Percentiles rank a stretch among this genome's conserved stretches.
phyloP scores from a whole-genome alignment of 2,113 vertebrate genomes.

The Lycaon pictus region DNA sequence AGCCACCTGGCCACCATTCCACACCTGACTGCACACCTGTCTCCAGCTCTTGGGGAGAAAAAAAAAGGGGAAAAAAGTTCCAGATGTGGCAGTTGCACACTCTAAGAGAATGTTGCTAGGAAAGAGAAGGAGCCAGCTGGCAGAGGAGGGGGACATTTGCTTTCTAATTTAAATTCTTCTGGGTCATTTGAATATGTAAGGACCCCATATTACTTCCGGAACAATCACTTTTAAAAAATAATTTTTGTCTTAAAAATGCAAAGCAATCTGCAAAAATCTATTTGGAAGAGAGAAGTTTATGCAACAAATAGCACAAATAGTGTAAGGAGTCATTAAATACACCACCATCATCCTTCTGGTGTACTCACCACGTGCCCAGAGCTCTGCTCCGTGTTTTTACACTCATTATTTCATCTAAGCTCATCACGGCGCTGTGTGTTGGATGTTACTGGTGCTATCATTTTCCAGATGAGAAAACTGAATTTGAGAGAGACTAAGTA shows the following conservation, averaged over 20 bases:
- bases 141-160: not conserved
- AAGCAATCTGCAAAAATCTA: not conserved
- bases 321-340: not conserved
- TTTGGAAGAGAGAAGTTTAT: not conserved
- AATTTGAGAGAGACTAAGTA: not conserved
- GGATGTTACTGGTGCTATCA: not conserved
- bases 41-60: not conserved
- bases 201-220: not conserved
- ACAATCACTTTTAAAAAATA: not conserved
- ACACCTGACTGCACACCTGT: not conserved
- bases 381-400: not conserved
- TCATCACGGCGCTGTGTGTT: not conserved
- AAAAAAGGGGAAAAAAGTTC: not conserved
- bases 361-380: not conserved
- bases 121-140: too few species aligned
- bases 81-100: not conserved
- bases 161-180: not conserved
- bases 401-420: constrained; percentile 15
- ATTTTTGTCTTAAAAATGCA: constrained; percentile 43
- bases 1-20: not conserved
- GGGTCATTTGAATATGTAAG: not conserved
- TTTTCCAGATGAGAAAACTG: not conserved
- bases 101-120: not conserved
- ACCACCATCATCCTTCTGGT: not conserved
- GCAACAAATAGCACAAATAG: not conserved